These are phyloP conservation scores for Barbus barbus DNA, from an alignment of 2,113 vertebrate species.

Conservation along the genomic window DNA sequence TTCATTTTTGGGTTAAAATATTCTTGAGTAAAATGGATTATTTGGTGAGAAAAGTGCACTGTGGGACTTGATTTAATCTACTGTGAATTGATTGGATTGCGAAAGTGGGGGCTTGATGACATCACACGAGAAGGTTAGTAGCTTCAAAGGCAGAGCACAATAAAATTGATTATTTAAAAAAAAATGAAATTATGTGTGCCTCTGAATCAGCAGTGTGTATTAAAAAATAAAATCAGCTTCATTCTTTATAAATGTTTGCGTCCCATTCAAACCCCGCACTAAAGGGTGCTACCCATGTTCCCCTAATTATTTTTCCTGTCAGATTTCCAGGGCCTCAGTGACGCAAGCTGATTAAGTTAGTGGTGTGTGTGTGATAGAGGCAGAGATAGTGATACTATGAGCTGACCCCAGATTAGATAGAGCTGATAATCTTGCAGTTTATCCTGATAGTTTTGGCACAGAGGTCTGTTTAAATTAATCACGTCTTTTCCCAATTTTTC, in stretches of 20 bases:
- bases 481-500: not conserved
- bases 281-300: not conserved
- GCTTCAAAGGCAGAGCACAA: not conserved
- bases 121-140: not conserved
- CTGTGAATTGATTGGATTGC: slow-evolving; percentile 2
- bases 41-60: not conserved
- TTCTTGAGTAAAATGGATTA: not conserved
- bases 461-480: not conserved
- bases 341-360: slow-evolving; percentile 42
- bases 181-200: too few species aligned
- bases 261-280: not conserved
- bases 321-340: slow-evolving; percentile 32
- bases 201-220: too few species aligned
- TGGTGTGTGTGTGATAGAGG: slow-evolving; percentile 35
- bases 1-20: not conserved
- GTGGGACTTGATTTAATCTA: not conserved
- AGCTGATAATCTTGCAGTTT: slow-evolving; percentile 26
- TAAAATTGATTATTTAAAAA: too few species aligned
- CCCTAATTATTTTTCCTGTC: slow-evolving; percentile 39
- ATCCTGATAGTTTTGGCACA: slow-evolving; percentile 13
- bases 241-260: not conserved
- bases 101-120: not conserved
- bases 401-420: slow-evolving; percentile 29
- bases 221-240: not conserved
- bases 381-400: slow-evolving; percentile 23